These are phyloP conservation scores for Semnornis frantzii DNA, from an alignment of 2,113 vertebrate species.

Conservation along the genomic window DNA sequence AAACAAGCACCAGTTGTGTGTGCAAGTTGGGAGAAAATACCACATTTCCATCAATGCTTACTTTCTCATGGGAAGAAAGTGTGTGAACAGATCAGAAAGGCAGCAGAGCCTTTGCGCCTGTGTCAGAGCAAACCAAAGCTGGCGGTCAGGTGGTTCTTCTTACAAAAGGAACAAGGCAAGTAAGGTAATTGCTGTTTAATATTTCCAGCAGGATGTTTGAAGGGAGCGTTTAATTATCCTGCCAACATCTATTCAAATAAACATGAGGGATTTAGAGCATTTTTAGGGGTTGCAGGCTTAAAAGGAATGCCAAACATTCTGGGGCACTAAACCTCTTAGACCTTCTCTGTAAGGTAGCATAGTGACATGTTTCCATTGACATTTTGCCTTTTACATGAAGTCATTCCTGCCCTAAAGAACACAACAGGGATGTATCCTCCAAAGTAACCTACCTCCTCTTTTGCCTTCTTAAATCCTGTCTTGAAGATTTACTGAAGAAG, in stretches of 20 bases:
- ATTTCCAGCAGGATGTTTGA: conserved; percentile 75
- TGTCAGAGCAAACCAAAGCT: conserved; percentile 50
- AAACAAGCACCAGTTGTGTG: conserved; percentile 84
- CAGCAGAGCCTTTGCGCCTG: conserved; percentile 43
- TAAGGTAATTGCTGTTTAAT: conserved; percentile 74
- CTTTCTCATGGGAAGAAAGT: conserved; percentile 85
- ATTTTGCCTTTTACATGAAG: conserved; percentile 41
- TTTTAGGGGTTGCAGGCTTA: conserved; percentile 36
- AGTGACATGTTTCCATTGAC: conserved; percentile 52
- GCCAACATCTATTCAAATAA: conserved; percentile 75
- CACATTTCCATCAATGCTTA: conserved; percentile 64
- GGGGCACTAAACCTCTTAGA: conserved; percentile 63
- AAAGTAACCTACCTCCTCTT: neutral
- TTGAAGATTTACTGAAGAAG: neutral
- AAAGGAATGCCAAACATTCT: conserved; percentile 71
- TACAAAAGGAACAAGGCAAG: conserved; percentile 55
- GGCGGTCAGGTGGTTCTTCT: conserved; percentile 59
- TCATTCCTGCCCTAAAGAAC: neutral
- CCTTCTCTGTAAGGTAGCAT: conserved; percentile 35
- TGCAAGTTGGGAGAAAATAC: conserved; percentile 74
- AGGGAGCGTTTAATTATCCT: conserved; percentile 70
- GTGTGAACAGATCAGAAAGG: conserved; percentile 58
- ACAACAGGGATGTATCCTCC: neutral
- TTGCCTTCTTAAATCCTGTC: neutral
- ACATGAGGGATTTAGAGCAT: conserved; percentile 60